phyloP scores from a whole-genome alignment of 2,113 vertebrate species.

The Erinaceus europaeus region DNA sequence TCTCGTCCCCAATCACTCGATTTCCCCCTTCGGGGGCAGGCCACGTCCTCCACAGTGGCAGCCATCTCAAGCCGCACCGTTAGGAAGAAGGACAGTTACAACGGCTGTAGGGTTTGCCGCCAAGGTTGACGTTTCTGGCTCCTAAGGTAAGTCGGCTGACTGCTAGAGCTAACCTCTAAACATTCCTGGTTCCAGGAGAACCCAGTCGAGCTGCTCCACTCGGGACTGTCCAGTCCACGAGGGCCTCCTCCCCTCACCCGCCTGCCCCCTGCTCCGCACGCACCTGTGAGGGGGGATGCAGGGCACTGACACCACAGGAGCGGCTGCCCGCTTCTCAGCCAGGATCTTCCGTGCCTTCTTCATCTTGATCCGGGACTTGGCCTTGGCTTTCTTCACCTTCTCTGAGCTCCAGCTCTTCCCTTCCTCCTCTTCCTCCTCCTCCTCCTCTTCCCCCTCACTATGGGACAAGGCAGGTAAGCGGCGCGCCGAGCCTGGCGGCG shows the following conservation, averaged over 20 bases:
- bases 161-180: background rate
- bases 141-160: background rate
- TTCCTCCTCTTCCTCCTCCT: constrained; percentile 93
- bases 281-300: constrained; percentile 98
- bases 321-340: constrained; percentile 96
- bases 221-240: background rate
- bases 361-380: constrained; percentile 98
- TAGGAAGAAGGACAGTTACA: background rate
- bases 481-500: constrained; percentile 91
- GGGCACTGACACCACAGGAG: constrained; percentile 95
- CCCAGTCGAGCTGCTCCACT: background rate
- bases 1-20: background rate
- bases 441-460: constrained; percentile 95
- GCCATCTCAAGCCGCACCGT: background rate
- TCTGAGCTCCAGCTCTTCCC: constrained; percentile 97
- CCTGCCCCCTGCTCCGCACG: background rate
- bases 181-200: too few species aligned
- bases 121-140: background rate
- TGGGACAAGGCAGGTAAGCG: constrained; percentile 88
- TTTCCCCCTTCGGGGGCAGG: background rate
- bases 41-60: background rate
- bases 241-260: background rate
- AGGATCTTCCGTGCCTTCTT: constrained; percentile 97
- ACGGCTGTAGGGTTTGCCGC: background rate
- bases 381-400: constrained; percentile 96